Conservation (phyloP, 2,113 vertebrate species). For the Chaenogobius annularis region DNA sequence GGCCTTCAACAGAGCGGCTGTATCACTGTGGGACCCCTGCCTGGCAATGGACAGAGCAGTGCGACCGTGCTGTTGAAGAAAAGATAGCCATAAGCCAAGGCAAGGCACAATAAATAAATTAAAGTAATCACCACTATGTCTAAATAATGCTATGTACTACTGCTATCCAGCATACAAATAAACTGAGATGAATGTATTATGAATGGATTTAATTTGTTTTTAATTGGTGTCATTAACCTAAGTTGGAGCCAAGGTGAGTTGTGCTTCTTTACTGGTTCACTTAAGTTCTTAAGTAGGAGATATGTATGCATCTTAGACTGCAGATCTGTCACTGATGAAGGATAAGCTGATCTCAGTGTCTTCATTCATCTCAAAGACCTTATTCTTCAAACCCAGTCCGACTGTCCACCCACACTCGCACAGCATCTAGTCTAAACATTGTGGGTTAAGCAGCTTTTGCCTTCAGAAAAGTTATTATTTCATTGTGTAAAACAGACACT, state of each 20-base stretch:
- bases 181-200: background rate
- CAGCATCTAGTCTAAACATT: constrained; percentile 32
- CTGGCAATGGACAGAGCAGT: constrained; percentile 86
- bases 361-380: constrained; percentile 52
- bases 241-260: constrained; percentile 17
- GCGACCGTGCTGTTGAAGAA: constrained; percentile 78
- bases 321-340: constrained; percentile 50
- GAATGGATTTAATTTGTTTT: constrained; percentile 7
- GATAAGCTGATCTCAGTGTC: constrained; percentile 52
- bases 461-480: constrained; percentile 25
- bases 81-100: background rate
- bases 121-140: background rate
- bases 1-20: constrained; percentile 82
- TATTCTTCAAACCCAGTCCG: constrained; percentile 31
- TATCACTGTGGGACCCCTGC: constrained; percentile 80
- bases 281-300: constrained; percentile 14
- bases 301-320: constrained; percentile 23
- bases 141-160: background rate
- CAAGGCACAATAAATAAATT: background rate
- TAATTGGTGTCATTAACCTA: constrained; percentile 21
- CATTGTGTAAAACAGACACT: constrained; percentile 10
- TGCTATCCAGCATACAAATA: background rate
- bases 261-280: constrained; percentile 7
- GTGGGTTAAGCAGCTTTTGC: constrained; percentile 43
- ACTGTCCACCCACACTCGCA: constrained; percentile 49